These are phyloP conservation scores for Orius insidiosus DNA, from an alignment of 1,140 invertebrate species.

Conservation along the genomic window DNA sequence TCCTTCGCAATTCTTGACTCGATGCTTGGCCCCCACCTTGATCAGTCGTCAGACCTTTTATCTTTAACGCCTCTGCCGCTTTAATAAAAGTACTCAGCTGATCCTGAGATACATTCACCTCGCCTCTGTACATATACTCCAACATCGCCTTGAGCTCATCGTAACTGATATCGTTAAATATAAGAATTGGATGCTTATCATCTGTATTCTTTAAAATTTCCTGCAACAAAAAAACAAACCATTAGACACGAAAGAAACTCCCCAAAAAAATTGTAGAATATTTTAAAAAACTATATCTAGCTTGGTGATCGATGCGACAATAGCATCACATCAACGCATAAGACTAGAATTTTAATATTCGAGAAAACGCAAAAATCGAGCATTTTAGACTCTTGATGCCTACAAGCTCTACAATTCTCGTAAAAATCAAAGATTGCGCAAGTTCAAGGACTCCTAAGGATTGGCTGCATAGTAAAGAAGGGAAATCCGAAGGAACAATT, in stretches of 20 bases:
- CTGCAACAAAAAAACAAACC: constrained; percentile 36
- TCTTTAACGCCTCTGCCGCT: constrained; percentile 77
- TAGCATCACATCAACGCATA: background rate
- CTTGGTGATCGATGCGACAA: background rate
- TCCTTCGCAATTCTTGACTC: constrained; percentile 15
- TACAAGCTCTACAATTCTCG: too few relatives aligned
- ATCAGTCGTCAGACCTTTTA: constrained; percentile 78
- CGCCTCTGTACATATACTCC: constrained; percentile 89
- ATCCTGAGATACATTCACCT: constrained; percentile 87
- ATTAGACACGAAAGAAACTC: too few relatives aligned
- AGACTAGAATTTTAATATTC: background rate
- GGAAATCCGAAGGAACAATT: too few relatives aligned
- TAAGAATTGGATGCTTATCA: constrained; percentile 80
- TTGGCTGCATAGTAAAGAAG: too few relatives aligned
- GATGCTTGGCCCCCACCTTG: constrained; percentile 18
- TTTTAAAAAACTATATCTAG: background rate
- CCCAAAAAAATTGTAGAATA: background rate
- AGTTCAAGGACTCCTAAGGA: too few relatives aligned
- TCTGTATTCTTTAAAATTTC: constrained; percentile 65
- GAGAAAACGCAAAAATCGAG: background rate
- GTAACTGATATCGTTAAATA: constrained; percentile 80
- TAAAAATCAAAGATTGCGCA: too few relatives aligned
- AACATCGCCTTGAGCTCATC: constrained; percentile 80
- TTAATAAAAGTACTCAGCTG: constrained; percentile 76
- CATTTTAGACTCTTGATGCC: background rate